These are phyloP conservation scores for Cheilosia urbana DNA, from an alignment of 2,888 invertebrate species.

Conservation along the genomic window DNA sequence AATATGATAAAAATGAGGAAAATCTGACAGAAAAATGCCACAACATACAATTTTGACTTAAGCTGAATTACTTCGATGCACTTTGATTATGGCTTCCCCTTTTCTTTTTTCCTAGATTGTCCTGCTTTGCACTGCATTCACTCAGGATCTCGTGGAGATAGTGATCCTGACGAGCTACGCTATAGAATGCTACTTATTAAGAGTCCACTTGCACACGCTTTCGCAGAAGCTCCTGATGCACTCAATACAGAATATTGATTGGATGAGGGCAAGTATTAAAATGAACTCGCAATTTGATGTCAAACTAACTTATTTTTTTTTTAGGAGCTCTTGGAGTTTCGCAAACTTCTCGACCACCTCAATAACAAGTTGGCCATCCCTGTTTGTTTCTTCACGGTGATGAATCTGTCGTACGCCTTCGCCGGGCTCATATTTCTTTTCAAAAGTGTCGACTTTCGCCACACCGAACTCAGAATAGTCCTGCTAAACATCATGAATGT, in stretches of 20 bases:
- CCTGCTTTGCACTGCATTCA: slow-evolving; percentile 88
- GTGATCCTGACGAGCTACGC: slow-evolving; percentile 92
- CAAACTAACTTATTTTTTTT: slow-evolving; percentile 56
- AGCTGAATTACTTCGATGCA: too few relatives aligned
- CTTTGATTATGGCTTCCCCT: too few relatives aligned
- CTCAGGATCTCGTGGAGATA: slow-evolving; percentile 93
- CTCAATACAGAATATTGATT: slow-evolving; percentile 89
- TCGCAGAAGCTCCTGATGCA: slow-evolving; percentile 89
- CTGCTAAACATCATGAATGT: slow-evolving; percentile 88
- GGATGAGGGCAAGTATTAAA: slow-evolving; percentile 88
- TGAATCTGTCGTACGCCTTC: slow-evolving; percentile 89
- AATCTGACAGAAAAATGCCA: too few relatives aligned
- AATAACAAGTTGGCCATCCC: slow-evolving; percentile 91
- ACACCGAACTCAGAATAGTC: slow-evolving; percentile 86
- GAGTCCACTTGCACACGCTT: slow-evolving; percentile 89
- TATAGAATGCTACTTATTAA: slow-evolving; percentile 91
- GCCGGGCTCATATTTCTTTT: slow-evolving; percentile 89
- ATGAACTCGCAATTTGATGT: neutral
- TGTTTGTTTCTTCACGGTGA: slow-evolving; percentile 90
- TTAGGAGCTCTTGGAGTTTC: slow-evolving; percentile 92
- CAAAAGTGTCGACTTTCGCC: slow-evolving; percentile 85
- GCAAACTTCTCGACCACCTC: slow-evolving; percentile 90
- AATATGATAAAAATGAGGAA: too few relatives aligned
- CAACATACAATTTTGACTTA: too few relatives aligned
- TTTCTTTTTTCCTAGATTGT: slow-evolving; percentile 84